These are phyloP conservation scores for Darevskia mixta DNA, from an alignment of 2,797 vertebrate genomes.

Conservation along the genomic window DNA sequence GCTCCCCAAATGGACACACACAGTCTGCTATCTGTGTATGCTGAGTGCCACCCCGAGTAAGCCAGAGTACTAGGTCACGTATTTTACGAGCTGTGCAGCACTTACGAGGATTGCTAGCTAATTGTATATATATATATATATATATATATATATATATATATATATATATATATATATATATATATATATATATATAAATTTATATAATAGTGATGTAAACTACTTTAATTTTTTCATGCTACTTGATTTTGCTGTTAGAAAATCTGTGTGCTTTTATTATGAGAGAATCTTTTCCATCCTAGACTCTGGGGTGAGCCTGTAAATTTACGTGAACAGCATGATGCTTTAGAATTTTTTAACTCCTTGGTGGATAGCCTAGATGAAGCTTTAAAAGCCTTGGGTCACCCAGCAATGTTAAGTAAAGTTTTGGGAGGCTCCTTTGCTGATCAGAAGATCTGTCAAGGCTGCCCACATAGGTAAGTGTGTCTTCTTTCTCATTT, in stretches of 20 bases:
- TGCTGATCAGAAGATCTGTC: constrained; percentile 99
- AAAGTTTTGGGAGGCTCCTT: constrained; percentile 98
- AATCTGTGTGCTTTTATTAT: neutral
- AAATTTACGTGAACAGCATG: constrained; percentile 96
- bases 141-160: too few relatives aligned
- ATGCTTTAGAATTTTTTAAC: constrained; percentile 99
- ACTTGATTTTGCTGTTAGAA: neutral
- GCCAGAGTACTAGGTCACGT: neutral
- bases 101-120: neutral
- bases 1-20: neutral
- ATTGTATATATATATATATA: too few relatives aligned
- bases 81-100: neutral
- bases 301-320: constrained; percentile 99
- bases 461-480: constrained; percentile 98
- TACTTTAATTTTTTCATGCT: neutral
- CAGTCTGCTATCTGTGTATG: neutral
- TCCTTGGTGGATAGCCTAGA: constrained; percentile 99
- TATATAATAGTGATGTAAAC: neutral
- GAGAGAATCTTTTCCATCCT: constrained; percentile 61
- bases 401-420: constrained; percentile 98
- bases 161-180: too few relatives aligned
- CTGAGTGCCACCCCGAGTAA: neutral
- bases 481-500: constrained; percentile 40
- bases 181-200: too few relatives aligned
- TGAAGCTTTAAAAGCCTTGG: constrained; percentile 97